phyloP scores from a whole-genome alignment of 2,888 invertebrate genomes.

The Tanytarsus gracilentus region DNA sequence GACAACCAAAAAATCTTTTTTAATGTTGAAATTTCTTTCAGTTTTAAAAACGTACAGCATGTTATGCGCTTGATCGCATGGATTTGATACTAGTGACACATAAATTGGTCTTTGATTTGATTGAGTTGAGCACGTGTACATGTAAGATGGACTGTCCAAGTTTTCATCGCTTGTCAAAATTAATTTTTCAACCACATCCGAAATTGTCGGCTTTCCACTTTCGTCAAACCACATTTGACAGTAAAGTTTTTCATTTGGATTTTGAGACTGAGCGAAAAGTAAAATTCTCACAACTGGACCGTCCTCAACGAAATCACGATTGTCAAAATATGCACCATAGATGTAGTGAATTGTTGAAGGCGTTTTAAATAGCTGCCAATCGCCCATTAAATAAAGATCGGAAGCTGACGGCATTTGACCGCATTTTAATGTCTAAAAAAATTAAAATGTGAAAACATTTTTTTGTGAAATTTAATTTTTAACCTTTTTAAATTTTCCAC shows the following conservation, averaged over 20 bases:
- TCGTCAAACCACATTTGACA: slow-evolving; percentile 7
- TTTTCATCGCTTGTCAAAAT: neutral
- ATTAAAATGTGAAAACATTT: too few relatives aligned
- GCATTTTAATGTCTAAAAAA: too few relatives aligned
- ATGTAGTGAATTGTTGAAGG: too few relatives aligned
- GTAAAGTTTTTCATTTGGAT: neutral
- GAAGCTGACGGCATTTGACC: too few relatives aligned
- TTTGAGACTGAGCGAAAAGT: neutral
- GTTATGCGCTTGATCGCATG: slow-evolving; percentile 1
- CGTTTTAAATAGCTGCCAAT: too few relatives aligned
- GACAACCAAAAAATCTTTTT: neutral
- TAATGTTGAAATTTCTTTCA: neutral
- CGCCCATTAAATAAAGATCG: too few relatives aligned
- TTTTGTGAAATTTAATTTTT: too few relatives aligned
- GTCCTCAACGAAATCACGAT: neutral
- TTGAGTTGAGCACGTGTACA: neutral
- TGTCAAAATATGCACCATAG: slow-evolving; percentile 8
- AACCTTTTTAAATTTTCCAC: too few relatives aligned
- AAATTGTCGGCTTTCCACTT: neutral
- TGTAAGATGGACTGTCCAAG: neutral
- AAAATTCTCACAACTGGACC: slow-evolving; percentile 1
- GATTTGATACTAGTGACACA: slow-evolving; percentile 5
- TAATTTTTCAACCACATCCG: neutral
- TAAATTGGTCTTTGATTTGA: neutral
- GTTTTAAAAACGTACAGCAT: neutral